A percentile compares a stretch with the other conserved stretches of the same genome.
Conservation (phyloP, 1,140 invertebrate genomes). For the Meteorus sp. region DNA sequence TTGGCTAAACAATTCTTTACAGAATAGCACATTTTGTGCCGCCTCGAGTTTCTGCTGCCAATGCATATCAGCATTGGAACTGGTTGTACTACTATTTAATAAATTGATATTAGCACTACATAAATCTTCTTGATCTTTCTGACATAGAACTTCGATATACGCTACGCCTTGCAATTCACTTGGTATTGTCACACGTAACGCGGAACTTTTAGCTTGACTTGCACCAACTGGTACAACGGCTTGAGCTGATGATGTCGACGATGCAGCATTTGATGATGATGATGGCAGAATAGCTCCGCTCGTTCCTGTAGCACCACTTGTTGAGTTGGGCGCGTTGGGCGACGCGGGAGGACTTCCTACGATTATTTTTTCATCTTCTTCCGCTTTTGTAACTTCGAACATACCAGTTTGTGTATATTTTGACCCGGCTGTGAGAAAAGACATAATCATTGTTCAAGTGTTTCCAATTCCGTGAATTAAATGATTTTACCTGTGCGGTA, state of each 20-base stretch:
- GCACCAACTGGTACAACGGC: slow-evolving; percentile 25
- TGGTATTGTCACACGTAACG: slow-evolving; percentile 87
- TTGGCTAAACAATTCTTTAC: slow-evolving; percentile 95
- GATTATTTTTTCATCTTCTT: slow-evolving; percentile 69
- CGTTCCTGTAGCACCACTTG: neutral
- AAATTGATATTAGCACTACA: slow-evolving; percentile 78
- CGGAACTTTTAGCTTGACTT: slow-evolving; percentile 66
- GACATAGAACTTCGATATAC: slow-evolving; percentile 92
- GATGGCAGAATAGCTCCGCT: neutral
- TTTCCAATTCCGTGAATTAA: slow-evolving; percentile 2
- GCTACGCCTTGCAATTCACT: slow-evolving; percentile 93
- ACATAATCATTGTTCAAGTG: slow-evolving; percentile 3
- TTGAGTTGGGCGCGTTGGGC: slow-evolving; percentile 44
- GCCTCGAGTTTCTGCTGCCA: slow-evolving; percentile 96
- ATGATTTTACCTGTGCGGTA: slow-evolving; percentile 74
- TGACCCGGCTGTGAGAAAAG: slow-evolving; percentile 69
- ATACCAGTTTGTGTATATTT: slow-evolving; percentile 91
- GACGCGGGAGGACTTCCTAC: slow-evolving; percentile 62
- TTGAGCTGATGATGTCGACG: slow-evolving; percentile 31
- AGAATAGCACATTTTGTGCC: slow-evolving; percentile 96
- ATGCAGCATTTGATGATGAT: neutral
- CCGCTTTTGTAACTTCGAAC: slow-evolving; percentile 95
- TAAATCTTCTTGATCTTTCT: slow-evolving; percentile 87
- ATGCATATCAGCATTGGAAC: slow-evolving; percentile 74
- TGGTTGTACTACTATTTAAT: slow-evolving; percentile 69